Base-by-base conservation (phyloP, 2,113 vertebrate genomes). In the Perognathus longimembris region DNA sequence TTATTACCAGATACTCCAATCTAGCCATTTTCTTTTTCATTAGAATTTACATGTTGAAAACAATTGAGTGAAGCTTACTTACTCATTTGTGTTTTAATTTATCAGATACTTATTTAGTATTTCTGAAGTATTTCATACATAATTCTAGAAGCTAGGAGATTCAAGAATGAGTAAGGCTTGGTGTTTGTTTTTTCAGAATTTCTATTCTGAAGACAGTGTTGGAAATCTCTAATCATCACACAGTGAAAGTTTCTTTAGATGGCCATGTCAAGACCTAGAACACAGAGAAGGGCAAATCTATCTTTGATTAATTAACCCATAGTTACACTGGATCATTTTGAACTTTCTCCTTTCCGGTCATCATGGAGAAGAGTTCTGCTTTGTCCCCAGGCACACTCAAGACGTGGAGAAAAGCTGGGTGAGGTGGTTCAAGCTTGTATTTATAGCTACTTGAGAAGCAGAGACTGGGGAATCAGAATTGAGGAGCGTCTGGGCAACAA, bases 291-390 rank as follows among this genome's bases (percentile, higher is more conserved):
- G 38, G 20, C 34, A 1, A 30, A 36, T 17, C 38, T n/a, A 80
- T 26, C 76, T 67, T 50, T 22, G 5, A 17, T 50, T 34, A 81
- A 12, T 28, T 34, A 36, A 80, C 20, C 42, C 34, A 28, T 38
- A 71, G 32, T 54, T 66, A 66, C 5, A 32, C 88, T 26, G 38
- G 21, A 34, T 64, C 11, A 36, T 79, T 85, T 92, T 21, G 7
- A 40, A 32, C 34, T 61, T 59, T 74, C 42, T 10, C 34, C 50
- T 90, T 64, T 94, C 28, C 8, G 66, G 45, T 28, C 75, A 32
- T 73, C 6, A 3, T 79, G 57, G 45, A 85, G 92, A 85, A 66
- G 8, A 73, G 61, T 71, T 85, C 88, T 95, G 36, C 7, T 57
- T 14, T 78, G 11, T 73, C 32, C 89, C 28, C 12, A 40, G 80